phyloP scores from a whole-genome alignment of 2,888 invertebrate genomes.

The Iselma pallidipennis region DNA sequence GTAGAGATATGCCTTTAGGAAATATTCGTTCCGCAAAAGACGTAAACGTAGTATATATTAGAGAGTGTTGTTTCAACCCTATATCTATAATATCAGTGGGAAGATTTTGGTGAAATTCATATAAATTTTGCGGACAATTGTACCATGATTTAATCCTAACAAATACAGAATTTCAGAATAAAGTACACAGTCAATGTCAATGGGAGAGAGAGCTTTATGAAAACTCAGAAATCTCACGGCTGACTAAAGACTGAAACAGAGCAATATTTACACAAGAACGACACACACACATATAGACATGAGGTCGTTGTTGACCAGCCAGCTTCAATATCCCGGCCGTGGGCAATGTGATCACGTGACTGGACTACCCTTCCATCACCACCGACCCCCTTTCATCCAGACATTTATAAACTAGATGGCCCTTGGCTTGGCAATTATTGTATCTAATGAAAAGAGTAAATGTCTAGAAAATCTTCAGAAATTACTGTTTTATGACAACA shows the following conservation, averaged over 20 bases:
- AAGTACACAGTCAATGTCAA: background rate
- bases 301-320: constrained; percentile 32
- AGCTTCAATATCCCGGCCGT: constrained; percentile 30
- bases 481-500: background rate
- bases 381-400: background rate
- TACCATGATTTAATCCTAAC: background rate
- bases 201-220: constrained; percentile 17
- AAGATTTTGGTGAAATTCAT: no score
- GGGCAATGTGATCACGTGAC: constrained; percentile 30
- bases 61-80: no score
- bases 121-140: no score
- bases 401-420: background rate
- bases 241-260: constrained; percentile 33
- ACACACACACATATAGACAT: no score
- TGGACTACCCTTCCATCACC: constrained; percentile 13
- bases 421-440: background rate
- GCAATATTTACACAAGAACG: constrained; percentile 42
- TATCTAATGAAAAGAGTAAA: constrained; percentile 5
- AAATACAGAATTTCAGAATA: constrained; percentile 31
- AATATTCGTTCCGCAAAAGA: background rate
- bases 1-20: background rate
- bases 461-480: background rate
- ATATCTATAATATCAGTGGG: background rate
- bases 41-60: no score
- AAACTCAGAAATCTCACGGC: constrained; percentile 36